A percentile compares a stretch with the other conserved stretches of the same genome.
Evolutionary conservation across 2,888 invertebrate genomes (phyloP).

Genomic region (Patella caerulea): DNA sequence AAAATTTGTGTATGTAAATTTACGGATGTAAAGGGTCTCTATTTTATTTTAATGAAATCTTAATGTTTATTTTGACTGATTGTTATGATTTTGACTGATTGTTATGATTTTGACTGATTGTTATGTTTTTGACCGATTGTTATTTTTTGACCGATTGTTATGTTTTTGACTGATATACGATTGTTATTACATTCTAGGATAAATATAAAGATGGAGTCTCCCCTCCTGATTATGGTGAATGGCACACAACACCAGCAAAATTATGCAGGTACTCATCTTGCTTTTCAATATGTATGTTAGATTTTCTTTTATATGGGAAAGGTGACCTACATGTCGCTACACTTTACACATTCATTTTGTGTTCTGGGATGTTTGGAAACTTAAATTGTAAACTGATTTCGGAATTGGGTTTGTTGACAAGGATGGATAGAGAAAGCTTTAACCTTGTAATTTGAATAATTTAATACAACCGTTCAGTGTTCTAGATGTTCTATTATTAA

Average conservation of each 20-base stretch:
- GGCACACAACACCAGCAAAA: constrained; percentile 97
- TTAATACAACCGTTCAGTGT: background rate
- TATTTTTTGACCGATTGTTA: too few species aligned
- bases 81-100: too few species aligned
- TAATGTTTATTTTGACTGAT: too few species aligned
- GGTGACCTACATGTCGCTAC: too few species aligned
- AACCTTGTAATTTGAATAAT: background rate
- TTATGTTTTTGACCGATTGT: too few species aligned
- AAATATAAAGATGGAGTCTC: constrained; percentile 80
- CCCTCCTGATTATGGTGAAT: constrained; percentile 77
- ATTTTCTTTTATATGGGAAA: too few species aligned
- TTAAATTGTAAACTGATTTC: background rate
- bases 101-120: too few species aligned
- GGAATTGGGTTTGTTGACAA: background rate
- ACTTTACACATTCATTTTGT: too few species aligned
- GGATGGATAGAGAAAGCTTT: background rate
- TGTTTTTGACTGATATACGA: background rate
- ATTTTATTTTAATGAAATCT: too few species aligned
- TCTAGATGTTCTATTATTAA: background rate
- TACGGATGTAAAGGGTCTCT: too few species aligned
- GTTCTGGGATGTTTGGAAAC: too few species aligned
- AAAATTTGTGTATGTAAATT: background rate
- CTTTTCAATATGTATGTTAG: too few species aligned
- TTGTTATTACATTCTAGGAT: constrained; percentile 53
- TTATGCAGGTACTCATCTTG: constrained; percentile 78